Evolutionary conservation across 2,797 vertebrate species (phyloP).

Genomic region (Dallia pectoralis): DNA sequence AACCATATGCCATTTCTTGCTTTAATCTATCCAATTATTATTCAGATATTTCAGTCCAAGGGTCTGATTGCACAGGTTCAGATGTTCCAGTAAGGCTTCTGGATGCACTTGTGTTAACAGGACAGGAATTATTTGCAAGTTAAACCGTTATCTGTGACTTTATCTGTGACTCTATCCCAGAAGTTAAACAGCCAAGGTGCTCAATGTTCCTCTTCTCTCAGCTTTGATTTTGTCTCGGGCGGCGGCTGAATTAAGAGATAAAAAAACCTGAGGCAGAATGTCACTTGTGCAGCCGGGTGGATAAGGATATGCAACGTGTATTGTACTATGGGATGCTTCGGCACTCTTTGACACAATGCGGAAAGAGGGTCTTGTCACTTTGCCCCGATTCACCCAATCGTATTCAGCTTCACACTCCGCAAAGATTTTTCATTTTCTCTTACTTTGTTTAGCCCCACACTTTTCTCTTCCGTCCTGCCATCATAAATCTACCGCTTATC

Average conservation of each 20-base stretch:
- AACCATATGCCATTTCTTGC: not conserved
- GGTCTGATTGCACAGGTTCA: not conserved
- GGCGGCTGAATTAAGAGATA: not conserved
- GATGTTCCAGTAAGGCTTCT: not conserved
- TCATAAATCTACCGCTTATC: not conserved
- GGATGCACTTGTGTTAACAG: not conserved
- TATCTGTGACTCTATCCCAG: not conserved
- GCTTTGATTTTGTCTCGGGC: not conserved
- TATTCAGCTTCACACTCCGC: not conserved
- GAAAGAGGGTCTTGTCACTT: not conserved
- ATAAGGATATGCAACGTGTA: conserved; percentile 2
- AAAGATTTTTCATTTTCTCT: not conserved
- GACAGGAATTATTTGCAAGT: not conserved
- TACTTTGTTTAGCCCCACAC: conserved; percentile 9
- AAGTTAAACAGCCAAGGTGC: not conserved
- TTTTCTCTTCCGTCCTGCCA: not conserved
- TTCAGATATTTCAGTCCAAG: not conserved
- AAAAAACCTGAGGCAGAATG: not conserved
- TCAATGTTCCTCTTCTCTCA: not conserved
- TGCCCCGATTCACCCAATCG: not conserved
- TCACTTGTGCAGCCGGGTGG: conserved; percentile 6
- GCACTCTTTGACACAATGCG: conserved; percentile 1
- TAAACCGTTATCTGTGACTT: not conserved
- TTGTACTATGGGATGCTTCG: not conserved
- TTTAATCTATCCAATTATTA: not conserved